These are phyloP conservation scores for Siniperca undulata DNA, from an alignment of 2,797 vertebrate species.

Conservation along the genomic window DNA sequence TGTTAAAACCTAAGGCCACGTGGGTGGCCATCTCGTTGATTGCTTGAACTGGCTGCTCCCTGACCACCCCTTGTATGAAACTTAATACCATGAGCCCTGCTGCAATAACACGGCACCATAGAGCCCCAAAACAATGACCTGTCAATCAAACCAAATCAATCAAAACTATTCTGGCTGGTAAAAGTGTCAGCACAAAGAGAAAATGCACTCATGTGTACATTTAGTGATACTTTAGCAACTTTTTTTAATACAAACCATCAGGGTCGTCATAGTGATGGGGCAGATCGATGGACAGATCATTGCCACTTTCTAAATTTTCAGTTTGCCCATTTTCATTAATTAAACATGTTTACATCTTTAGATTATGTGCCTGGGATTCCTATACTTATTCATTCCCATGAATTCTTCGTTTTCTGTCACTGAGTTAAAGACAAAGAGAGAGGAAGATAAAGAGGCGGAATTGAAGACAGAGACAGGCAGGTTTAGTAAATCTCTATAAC, in stretches of 20 bases:
- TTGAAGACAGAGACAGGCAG: conserved; percentile 35
- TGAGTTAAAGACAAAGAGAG: conserved; percentile 50
- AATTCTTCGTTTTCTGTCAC: conserved; percentile 52
- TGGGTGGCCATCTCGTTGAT: conserved; percentile 80
- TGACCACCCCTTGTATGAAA: conserved; percentile 74
- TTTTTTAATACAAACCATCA: neutral
- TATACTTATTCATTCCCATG: conserved; percentile 19
- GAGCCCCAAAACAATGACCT: conserved; percentile 75
- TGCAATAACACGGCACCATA: conserved; percentile 77
- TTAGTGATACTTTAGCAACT: conserved; percentile 2
- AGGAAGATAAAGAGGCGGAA: conserved; percentile 35
- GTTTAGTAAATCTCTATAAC: conserved; percentile 55
- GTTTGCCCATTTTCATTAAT: conserved; percentile 36
- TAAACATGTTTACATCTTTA: conserved; percentile 47
- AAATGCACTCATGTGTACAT: conserved; percentile 4
- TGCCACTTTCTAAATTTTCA: conserved; percentile 11
- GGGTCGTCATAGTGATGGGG: neutral
- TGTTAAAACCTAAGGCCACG: conserved; percentile 51
- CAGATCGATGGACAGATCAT: conserved; percentile 3
- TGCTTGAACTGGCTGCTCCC: conserved; percentile 77
- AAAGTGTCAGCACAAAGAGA: conserved; percentile 27
- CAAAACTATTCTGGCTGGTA: conserved; percentile 27
- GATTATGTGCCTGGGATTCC: conserved; percentile 35
- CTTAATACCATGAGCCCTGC: conserved; percentile 71
- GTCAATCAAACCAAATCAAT: conserved; percentile 68